Percentiles rank a stretch among this genome's conserved stretches.
Conservation (phyloP, 1,140 invertebrate genomes). For the Drosophila varians region DNA sequence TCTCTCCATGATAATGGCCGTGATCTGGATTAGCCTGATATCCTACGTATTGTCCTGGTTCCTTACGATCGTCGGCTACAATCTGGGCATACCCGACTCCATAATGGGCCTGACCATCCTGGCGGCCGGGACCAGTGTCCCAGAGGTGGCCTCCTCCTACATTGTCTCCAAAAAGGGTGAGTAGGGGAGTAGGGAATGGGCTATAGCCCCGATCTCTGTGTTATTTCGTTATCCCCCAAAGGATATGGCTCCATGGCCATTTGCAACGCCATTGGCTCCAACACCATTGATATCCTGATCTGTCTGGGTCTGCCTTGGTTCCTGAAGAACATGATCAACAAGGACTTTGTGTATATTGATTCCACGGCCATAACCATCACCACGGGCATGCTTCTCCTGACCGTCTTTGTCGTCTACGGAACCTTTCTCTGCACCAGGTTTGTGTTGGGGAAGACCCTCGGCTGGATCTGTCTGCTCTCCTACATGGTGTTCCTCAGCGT, state of each 20-base stretch:
- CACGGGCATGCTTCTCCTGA: conserved; percentile 89
- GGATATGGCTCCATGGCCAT: conserved; percentile 93
- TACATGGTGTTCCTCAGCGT: conserved; percentile 90
- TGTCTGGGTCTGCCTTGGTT: conserved; percentile 93
- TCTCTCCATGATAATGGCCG: conserved; percentile 93
- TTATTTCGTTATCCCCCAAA: not conserved
- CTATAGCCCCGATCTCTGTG: not conserved
- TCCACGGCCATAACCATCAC: conserved; percentile 90
- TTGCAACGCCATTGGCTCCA: conserved; percentile 93
- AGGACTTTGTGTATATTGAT: conserved; percentile 85
- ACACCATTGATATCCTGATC: conserved; percentile 93
- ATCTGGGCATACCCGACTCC: conserved; percentile 88
- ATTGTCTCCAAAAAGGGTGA: conserved; percentile 89
- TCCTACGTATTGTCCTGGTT: conserved; percentile 96
- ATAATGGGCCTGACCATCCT: conserved; percentile 92
- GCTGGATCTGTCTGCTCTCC: conserved; percentile 88
- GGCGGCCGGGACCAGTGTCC: conserved; percentile 90
- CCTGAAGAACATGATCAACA: conserved; percentile 88
- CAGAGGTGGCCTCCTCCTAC: conserved; percentile 92
- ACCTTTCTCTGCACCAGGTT: conserved; percentile 82
- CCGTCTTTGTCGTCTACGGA: conserved; percentile 88
- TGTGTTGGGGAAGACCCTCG: conserved; percentile 89
- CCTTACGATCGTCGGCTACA: conserved; percentile 94
- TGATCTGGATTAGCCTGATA: conserved; percentile 92
- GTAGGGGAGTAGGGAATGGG: not conserved